Percentiles rank a stretch among this genome's conserved stretches.
Conservation (phyloP, 1,140 invertebrate genomes). For the Magallana ariakensis region DNA sequence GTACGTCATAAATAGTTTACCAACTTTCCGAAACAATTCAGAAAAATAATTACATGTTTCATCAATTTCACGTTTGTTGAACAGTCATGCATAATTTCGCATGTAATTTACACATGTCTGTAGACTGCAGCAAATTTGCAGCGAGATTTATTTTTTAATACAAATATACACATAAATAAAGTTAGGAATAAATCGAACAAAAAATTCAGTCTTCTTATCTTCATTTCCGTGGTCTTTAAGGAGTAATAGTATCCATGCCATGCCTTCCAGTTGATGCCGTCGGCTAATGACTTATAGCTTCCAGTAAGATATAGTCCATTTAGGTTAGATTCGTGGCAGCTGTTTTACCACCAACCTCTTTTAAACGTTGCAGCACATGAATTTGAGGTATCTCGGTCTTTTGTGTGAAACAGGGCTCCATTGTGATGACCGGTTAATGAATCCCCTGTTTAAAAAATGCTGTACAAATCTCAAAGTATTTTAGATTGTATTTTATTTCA, state of each 20-base stretch:
- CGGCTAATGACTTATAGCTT: constrained; percentile 58
- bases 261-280: constrained; percentile 83
- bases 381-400: constrained; percentile 81
- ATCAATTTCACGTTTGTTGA: no score
- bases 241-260: constrained; percentile 81
- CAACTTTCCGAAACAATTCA: no score
- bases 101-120: no score
- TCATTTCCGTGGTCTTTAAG: constrained; percentile 79
- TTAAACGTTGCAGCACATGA: constrained; percentile 83
- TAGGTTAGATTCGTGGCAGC: constrained; percentile 83
- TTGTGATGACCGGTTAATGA: constrained; percentile 76
- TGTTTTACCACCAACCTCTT: constrained; percentile 84
- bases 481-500: no score
- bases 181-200: no score
- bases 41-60: no score
- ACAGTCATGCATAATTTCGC: no score
- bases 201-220: constrained; percentile 67
- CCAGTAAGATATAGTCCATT: constrained; percentile 82
- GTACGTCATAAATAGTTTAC: no score
- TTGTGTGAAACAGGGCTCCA: constrained; percentile 82
- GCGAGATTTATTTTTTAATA: no score
- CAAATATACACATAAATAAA: no score
- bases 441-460: neutral
- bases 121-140: no score
- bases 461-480: no score